Evolutionary conservation across 2,888 invertebrate species (phyloP), one percentile per base, ranked within the genome.

Genomic region (Eupithecia exiguata): DNA sequence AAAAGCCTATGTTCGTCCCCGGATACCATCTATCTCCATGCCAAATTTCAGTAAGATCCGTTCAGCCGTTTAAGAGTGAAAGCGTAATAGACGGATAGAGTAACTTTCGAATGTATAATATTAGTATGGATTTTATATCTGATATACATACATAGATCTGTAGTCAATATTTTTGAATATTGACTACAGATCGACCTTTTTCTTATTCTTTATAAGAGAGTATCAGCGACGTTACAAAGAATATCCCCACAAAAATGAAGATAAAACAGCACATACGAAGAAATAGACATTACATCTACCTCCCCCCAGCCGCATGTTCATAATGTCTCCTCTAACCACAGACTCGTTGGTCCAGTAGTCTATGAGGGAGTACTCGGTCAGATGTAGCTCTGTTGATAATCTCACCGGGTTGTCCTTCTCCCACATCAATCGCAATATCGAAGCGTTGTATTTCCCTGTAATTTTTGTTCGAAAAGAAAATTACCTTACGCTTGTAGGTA

Each of bases 401-500:
- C 96, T 96, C 18, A 97, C 96, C 3, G 97, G 97, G 70, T 95
- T 95, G 76, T 95, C 95, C 70, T 95, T 95, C 85, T 97, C 97
- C 98, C 98, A 98, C 86, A 96, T 95, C 30, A 98, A 87, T 18
- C 96, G 92, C 83, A 98, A 92, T 81, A 97, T 97, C 18, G 96
- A 96, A 0, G 96, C 96, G 85, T 97, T 97, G 90, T 97, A 97
- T 84, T 97, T 97, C 98, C 97, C 97, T 97, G 89, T 40, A 94
- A 92, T 81, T 65, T 65, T 70, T 58, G 58, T 58, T 53, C 10
- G 14, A 67, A 79, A 81, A 80, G 80, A 80, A 83, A 80, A 77
- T 61, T 73, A 58, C 58, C 14, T 58, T 58, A 58, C 25, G 58
- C 58, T 12, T 58, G 21, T 53, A 21, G n/a, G 12, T 58, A 21